phyloP scores from a whole-genome alignment of 2,888 invertebrate genomes.

The Gasteruption jaculator region DNA sequence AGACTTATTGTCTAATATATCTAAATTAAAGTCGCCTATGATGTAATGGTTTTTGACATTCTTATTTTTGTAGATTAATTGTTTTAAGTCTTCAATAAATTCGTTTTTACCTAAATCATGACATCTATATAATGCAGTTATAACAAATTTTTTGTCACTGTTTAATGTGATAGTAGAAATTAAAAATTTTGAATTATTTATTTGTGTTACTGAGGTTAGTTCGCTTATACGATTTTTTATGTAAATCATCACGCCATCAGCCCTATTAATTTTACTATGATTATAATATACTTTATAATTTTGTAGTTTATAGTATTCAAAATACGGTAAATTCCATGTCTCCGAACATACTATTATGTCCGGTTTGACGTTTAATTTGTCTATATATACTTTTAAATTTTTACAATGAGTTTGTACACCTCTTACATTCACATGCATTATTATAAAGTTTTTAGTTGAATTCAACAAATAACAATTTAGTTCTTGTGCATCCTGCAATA shows the following conservation, averaged over 20 bases:
- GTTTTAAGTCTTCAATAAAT: conserved; percentile 1
- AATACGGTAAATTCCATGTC: conserved; percentile 7
- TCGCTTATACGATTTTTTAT: background rate
- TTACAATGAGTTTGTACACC: conserved; percentile 6
- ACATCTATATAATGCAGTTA: conserved; percentile 5
- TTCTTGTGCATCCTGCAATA: no score
- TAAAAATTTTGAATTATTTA: background rate
- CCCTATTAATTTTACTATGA: conserved; percentile 4
- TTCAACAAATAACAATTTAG: no score
- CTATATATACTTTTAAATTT: background rate
- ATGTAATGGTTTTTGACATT: conserved; percentile 9
- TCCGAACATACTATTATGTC: conserved; percentile 3
- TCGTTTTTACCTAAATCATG: conserved; percentile 2
- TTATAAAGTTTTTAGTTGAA: no score
- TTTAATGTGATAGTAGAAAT: background rate
- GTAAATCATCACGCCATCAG: conserved; percentile 6
- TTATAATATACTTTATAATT: conserved; percentile 11
- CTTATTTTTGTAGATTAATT: background rate
- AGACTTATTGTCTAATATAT: background rate
- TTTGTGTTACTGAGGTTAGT: background rate
- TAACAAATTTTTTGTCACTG: background rate
- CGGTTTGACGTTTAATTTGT: conserved; percentile 3
- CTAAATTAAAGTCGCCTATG: conserved; percentile 1
- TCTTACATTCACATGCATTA: conserved; percentile 11
- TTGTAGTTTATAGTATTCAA: conserved; percentile 1